Conservation (phyloP, 2,888 invertebrate genomes). For the Corbicula japonica region DNA sequence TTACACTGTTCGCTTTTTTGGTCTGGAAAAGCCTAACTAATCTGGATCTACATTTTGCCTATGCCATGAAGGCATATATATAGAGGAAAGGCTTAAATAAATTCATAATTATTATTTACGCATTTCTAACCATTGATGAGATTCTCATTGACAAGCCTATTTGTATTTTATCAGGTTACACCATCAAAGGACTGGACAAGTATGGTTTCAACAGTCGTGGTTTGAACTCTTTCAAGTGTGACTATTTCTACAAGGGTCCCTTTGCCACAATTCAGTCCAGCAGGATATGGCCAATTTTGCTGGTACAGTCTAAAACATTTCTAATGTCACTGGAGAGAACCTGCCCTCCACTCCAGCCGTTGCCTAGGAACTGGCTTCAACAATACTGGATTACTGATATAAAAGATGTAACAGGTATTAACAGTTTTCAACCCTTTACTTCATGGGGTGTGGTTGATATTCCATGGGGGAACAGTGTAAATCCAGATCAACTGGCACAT, state of each 20-base stretch:
- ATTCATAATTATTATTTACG: no score
- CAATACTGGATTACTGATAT: constrained; percentile 79
- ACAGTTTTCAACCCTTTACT: no score
- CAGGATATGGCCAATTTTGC: constrained; percentile 74
- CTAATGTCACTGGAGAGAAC: constrained; percentile 75
- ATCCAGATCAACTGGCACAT: no score
- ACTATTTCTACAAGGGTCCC: constrained; percentile 78
- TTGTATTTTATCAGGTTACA: constrained; percentile 70
- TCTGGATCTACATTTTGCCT: no score
- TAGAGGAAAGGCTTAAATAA: no score
- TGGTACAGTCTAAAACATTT: constrained; percentile 75
- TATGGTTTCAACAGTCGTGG: constrained; percentile 73
- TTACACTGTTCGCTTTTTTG: no score
- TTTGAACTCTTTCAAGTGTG: constrained; percentile 74
- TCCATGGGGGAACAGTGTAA: no score
- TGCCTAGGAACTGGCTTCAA: constrained; percentile 78
- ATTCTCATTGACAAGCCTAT: no score
- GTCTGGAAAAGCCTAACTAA: no score
- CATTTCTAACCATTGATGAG: no score
- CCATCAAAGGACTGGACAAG: constrained; percentile 71
- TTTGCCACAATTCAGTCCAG: constrained; percentile 75
- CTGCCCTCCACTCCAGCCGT: constrained; percentile 74
- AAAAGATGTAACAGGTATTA: constrained; percentile 78
- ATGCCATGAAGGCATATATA: no score
- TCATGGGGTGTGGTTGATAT: no score